A percentile compares a stretch with the other conserved stretches of the same genome.
phyloP scores from a whole-genome alignment of 1,140 invertebrate species.

The Platyscapa corneri region DNA sequence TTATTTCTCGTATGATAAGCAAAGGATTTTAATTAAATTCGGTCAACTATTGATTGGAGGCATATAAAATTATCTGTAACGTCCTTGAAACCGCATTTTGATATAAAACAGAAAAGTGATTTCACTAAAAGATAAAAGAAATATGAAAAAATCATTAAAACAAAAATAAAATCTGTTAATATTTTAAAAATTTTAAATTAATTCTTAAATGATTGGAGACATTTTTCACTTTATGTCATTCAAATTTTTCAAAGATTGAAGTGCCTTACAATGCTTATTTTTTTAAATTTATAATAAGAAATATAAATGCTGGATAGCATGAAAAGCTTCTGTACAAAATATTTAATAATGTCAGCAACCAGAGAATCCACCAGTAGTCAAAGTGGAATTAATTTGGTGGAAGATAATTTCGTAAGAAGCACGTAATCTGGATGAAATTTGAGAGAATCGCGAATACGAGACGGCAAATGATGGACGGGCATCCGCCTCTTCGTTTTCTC shows the following conservation, averaged over 20 bases:
- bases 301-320: slow-evolving; percentile 7
- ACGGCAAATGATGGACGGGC: slow-evolving; percentile 54
- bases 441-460: slow-evolving; percentile 39
- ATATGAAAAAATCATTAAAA: neutral
- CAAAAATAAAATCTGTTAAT: neutral
- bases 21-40: slow-evolving; percentile 64
- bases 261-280: neutral
- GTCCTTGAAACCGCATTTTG: slow-evolving; percentile 8
- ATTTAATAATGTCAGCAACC: slow-evolving; percentile 23
- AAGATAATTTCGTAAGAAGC: slow-evolving; percentile 48
- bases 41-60: slow-evolving; percentile 52
- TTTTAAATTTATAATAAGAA: neutral
- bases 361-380: neutral
- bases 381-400: slow-evolving; percentile 39
- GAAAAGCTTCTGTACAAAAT: neutral
- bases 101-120: neutral
- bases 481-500: slow-evolving; percentile 51
- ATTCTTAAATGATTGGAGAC: neutral
- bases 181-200: neutral
- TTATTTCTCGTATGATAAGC: slow-evolving; percentile 62
- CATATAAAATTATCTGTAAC: slow-evolving; percentile 21
- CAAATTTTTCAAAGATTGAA: neutral
- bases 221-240: neutral
- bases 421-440: slow-evolving; percentile 47
- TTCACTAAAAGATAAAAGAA: neutral